Conservation (phyloP, 2,797 vertebrate genomes). For the Cuniculus paca region DNA sequence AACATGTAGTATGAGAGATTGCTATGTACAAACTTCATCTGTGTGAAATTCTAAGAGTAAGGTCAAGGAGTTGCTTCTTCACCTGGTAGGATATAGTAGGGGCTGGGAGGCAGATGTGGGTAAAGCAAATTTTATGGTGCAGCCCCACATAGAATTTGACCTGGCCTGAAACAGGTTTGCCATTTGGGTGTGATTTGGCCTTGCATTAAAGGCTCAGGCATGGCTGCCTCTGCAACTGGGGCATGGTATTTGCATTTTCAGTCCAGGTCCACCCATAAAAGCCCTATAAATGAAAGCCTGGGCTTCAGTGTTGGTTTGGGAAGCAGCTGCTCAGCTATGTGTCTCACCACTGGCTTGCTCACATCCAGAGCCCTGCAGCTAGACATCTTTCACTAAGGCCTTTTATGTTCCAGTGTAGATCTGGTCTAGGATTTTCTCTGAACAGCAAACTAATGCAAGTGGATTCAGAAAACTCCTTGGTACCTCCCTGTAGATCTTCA, state of each 20-base stretch:
- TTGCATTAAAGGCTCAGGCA: background rate
- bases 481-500: background rate
- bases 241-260: background rate
- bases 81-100: background rate
- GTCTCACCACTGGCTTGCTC: background rate
- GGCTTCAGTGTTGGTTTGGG: background rate
- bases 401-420: background rate
- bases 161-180: background rate
- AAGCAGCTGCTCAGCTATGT: background rate
- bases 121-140: background rate
- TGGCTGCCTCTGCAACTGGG: constrained; percentile 29
- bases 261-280: constrained; percentile 21
- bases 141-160: background rate
- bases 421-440: background rate
- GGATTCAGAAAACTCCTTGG: background rate
- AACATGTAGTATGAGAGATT: background rate
- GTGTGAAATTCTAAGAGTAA: background rate
- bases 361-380: background rate
- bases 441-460: background rate
- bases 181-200: constrained; percentile 34
- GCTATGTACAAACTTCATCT: background rate
- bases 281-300: constrained; percentile 62
- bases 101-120: background rate
- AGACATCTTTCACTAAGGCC: background rate
- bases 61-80: background rate